Evolutionary conservation across 2,113 vertebrate genomes (phyloP).

Genomic region (Ramphastos sulfuratus): DNA sequence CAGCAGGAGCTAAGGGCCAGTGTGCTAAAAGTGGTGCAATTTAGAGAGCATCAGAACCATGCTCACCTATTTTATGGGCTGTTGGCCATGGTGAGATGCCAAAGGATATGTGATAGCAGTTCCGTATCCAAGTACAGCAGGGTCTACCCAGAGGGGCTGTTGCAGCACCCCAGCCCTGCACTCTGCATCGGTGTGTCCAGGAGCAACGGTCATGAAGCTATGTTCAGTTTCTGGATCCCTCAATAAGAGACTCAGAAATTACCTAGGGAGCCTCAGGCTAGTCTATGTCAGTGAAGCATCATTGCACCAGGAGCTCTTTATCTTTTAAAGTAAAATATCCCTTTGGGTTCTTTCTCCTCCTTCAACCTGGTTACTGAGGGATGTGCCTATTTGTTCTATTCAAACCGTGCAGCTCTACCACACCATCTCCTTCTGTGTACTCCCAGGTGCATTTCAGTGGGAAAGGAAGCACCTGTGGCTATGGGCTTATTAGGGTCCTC

Average conservation of each 20-base stretch:
- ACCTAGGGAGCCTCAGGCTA: background rate
- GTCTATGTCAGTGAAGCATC: background rate
- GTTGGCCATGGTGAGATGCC: background rate
- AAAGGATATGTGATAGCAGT: background rate
- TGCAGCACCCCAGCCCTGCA: background rate
- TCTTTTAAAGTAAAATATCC: background rate
- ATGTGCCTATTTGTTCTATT: fast-evolving
- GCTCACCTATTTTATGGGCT: background rate
- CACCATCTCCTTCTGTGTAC: fast-evolving
- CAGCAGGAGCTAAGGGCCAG: background rate
- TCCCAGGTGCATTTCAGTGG: fast-evolving
- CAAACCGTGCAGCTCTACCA: background rate
- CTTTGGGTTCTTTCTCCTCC: background rate
- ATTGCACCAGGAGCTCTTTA: fast-evolving
- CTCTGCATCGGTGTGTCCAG: fast-evolving
- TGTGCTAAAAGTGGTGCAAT: fast-evolving
- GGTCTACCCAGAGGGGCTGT: fast-evolving
- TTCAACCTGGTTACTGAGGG: no score
- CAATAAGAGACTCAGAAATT: fast-evolving
- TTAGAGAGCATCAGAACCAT: background rate
- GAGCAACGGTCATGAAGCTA: fast-evolving
- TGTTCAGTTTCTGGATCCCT: background rate
- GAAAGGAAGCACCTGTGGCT: background rate
- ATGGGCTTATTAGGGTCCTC: fast-evolving
- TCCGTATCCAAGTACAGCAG: fast-evolving